Conservation (phyloP, 2,113 vertebrate species). For the Murina feae region DNA sequence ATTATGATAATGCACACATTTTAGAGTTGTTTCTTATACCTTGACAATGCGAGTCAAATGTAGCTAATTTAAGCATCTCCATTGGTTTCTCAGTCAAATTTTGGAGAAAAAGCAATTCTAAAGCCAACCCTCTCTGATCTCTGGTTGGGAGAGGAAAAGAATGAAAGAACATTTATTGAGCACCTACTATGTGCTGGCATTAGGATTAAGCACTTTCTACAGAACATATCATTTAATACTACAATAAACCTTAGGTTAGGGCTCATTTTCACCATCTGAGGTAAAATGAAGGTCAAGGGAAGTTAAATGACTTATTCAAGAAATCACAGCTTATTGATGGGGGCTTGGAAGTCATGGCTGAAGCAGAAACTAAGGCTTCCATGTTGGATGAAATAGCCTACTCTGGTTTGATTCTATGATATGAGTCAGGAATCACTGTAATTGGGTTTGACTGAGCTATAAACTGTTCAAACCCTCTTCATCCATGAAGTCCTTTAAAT, state of each 20-base stretch:
- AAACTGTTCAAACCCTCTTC: not conserved
- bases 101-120: not conserved
- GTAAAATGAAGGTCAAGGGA: not conserved
- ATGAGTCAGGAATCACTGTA: not conserved
- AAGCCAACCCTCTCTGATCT: not conserved
- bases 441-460: not conserved
- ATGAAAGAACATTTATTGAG: not conserved
- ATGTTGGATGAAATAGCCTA: not conserved
- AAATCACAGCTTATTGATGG: not conserved
- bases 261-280: not conserved
- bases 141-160: not conserved
- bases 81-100: not conserved
- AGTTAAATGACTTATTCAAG: not conserved
- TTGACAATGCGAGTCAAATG: not conserved
- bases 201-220: not conserved
- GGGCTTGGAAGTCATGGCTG: not conserved
- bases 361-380: not conserved
- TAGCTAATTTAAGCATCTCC: not conserved
- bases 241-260: not conserved
- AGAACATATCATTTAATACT: not conserved
- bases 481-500: not conserved
- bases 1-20: not conserved
- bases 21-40: not conserved
- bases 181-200: not conserved
- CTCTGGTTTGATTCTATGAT: not conserved